phyloP scores from a whole-genome alignment of 1,140 invertebrate genomes.

The Panagrolaimus sp. region DNA sequence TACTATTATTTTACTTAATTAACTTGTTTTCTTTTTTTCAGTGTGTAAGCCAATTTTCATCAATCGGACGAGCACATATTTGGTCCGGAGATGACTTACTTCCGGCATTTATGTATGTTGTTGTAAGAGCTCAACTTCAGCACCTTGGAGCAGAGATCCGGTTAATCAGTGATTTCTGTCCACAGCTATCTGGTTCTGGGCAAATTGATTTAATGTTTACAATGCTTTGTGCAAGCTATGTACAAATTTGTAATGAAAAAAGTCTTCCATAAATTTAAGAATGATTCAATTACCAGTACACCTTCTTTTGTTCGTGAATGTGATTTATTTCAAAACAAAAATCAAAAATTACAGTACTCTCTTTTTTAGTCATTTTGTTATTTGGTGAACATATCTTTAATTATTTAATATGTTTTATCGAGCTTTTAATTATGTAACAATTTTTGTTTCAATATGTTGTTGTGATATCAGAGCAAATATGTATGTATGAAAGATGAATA shows the following conservation, averaged over 20 bases:
- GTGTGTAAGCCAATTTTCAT: constrained; percentile 36
- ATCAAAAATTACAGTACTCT: background rate
- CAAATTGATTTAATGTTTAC: constrained; percentile 79
- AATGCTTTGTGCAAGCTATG: constrained; percentile 66
- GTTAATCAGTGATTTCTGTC: constrained; percentile 76
- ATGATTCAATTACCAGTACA: too few relatives aligned
- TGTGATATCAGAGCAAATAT: too few relatives aligned
- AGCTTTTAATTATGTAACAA: too few relatives aligned
- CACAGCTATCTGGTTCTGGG: constrained; percentile 69
- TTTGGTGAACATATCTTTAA: background rate
- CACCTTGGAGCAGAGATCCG: constrained; percentile 78
- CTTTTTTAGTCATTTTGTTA: background rate
- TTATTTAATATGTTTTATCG: background rate
- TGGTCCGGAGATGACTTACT: constrained; percentile 80
- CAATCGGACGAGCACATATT: constrained; percentile 62
- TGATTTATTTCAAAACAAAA: background rate
- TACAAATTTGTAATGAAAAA: constrained; percentile 38
- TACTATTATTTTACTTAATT: too few relatives aligned
- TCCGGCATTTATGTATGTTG: constrained; percentile 76
- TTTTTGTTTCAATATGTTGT: too few relatives aligned
- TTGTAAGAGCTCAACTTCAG: constrained; percentile 72
- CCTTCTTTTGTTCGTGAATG: background rate
- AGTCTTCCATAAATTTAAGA: constrained; percentile 23
- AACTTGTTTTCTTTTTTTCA: constrained; percentile 34
- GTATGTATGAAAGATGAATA: too few relatives aligned